Evolutionary conservation across 2,797 vertebrate genomes (phyloP).

Genomic region (Poliocrania exsul): DNA sequence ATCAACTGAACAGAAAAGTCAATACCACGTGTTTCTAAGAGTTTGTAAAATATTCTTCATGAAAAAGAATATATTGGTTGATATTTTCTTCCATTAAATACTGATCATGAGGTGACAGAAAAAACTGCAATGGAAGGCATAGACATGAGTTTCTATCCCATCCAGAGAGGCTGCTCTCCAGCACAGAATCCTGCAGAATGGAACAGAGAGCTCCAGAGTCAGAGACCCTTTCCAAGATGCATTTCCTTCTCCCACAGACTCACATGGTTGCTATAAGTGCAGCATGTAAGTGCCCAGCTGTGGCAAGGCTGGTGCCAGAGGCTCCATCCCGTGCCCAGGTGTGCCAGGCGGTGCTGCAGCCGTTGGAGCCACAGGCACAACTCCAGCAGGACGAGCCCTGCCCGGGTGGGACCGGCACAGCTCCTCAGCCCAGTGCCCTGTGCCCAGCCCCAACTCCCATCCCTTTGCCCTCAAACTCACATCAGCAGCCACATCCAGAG

Average conservation of each 20-base stretch:
- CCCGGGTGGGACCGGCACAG: not conserved
- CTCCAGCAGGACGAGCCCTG: not conserved
- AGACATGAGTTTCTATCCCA: not conserved
- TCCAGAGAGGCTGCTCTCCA: not conserved
- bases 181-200: not conserved
- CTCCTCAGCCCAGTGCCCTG: not conserved
- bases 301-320: not conserved
- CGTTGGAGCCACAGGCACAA: not conserved
- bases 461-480: not conserved
- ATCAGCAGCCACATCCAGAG: not conserved
- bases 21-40: not conserved
- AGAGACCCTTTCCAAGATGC: not conserved
- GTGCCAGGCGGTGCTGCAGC: not conserved
- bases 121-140: not conserved
- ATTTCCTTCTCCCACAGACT: not conserved
- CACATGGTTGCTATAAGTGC: not conserved
- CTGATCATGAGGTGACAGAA: not conserved
- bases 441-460: not conserved
- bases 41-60: not conserved
- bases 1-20: not conserved
- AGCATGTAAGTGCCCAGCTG: not conserved
- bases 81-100: not conserved
- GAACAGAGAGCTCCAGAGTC: not conserved
- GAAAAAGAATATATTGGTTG: not conserved
- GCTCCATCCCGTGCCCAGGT: not conserved